These are phyloP conservation scores for Pomatorhinus ruficollis DNA, from an alignment of 2,113 vertebrate species.

Conservation along the genomic window DNA sequence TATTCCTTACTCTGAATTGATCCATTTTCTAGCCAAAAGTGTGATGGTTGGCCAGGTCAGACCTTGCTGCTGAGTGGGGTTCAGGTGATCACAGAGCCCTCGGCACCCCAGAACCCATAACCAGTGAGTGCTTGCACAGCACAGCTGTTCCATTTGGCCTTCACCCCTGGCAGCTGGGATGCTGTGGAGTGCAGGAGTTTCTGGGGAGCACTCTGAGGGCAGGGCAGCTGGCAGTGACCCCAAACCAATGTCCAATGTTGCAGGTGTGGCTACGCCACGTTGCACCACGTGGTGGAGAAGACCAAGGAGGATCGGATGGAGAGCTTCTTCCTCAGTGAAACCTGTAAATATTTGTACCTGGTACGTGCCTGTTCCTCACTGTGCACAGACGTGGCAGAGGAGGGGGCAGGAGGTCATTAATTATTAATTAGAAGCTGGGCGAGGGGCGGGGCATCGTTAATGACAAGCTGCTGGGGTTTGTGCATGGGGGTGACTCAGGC, in stretches of 20 bases:
- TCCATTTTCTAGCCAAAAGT: not conserved
- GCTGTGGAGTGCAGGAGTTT: not conserved
- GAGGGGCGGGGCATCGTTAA: accelerated
- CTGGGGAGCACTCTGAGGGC: accelerated
- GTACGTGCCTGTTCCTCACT: slow-evolving; percentile 65
- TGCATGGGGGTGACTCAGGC: not conserved
- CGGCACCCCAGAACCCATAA: not conserved
- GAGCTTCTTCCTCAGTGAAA: slow-evolving; percentile 99
- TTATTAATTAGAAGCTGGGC: not conserved
- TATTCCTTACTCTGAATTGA: not conserved
- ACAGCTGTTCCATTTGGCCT: not conserved
- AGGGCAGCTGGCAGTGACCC: not conserved
- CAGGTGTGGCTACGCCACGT: slow-evolving; percentile 96
- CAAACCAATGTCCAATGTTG: not conserved
- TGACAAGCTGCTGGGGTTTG: not conserved
- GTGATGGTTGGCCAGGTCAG: not conserved
- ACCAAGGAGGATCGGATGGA: slow-evolving; percentile 99
- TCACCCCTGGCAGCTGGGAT: not conserved
- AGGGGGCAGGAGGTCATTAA: not conserved
- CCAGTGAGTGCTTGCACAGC: not conserved
- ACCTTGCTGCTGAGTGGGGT: not conserved
- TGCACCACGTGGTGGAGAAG: slow-evolving; percentile 97
- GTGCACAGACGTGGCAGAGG: accelerated
- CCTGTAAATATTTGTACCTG: slow-evolving; percentile 97
- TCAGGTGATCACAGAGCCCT: not conserved